Percentiles rank a stretch among this genome's conserved stretches.
Evolutionary conservation across 2,888 invertebrate genomes (phyloP).

Genomic region (Megastigmus dorsalis): DNA sequence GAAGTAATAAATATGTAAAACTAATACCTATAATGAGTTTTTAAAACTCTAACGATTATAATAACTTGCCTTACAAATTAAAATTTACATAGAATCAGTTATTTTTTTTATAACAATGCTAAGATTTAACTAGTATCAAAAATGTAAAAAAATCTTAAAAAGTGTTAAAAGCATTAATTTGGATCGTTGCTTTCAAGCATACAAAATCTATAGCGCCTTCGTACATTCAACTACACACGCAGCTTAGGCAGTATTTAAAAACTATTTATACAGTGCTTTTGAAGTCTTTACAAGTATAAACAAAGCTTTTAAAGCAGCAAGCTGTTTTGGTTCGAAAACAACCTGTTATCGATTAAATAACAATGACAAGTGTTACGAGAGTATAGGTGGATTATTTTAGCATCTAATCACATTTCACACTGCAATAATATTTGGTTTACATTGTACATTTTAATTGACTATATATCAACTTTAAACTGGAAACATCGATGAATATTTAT

Average conservation of each 20-base stretch:
- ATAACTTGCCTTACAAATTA: background rate
- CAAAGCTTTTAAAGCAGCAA: too few species aligned
- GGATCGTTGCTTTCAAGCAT: background rate
- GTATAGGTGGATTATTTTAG: too few species aligned
- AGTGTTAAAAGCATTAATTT: background rate
- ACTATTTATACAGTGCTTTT: background rate
- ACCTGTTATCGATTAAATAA: too few species aligned
- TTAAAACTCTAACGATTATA: background rate
- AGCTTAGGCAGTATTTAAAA: background rate
- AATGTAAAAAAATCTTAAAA: constrained; percentile 18
- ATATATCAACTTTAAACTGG: too few species aligned
- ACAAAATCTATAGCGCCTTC: background rate
- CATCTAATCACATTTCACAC: too few species aligned
- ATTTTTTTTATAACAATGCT: constrained; percentile 26
- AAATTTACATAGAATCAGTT: background rate
- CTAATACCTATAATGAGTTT: background rate
- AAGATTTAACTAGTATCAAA: constrained; percentile 1
- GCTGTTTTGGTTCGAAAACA: too few species aligned
- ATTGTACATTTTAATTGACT: too few species aligned
- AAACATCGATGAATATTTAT: too few species aligned
- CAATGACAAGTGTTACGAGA: too few species aligned
- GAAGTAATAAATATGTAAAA: constrained; percentile 27
- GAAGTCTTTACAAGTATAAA: too few species aligned
- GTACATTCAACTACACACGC: background rate
- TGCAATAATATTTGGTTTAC: too few species aligned